Percentiles rank a stretch among this genome's conserved stretches.
These are phyloP conservation scores for cattle (Bos taurus) DNA, from an alignment of 2,113 vertebrate genomes.

Conservation along the genomic window ARS-UCD2.0 NC_037334.1:102095001-102095500, in stretches of 20 bases:
- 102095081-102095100: not conserved
- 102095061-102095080: not conserved
- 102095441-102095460: not conserved
- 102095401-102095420: not conserved
- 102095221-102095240: too few relatives aligned
- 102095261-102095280: too few relatives aligned
- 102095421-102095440: not conserved
- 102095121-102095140: not conserved
- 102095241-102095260: too few relatives aligned
- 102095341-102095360: not conserved
- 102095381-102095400: not conserved
- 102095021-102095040: not conserved
- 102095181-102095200: too few relatives aligned
- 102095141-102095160: too few relatives aligned
- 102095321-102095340: not conserved
- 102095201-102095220: too few relatives aligned
- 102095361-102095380: not conserved
- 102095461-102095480: not conserved
- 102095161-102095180: too few relatives aligned
- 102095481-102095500: not conserved
- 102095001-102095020: not conserved
- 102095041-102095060: not conserved
- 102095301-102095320: rapidly evolving
- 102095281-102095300: too few relatives aligned
- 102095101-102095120: not conserved